phyloP scores from a whole-genome alignment of 2,797 vertebrate species.

The Pristis pectinata region DNA sequence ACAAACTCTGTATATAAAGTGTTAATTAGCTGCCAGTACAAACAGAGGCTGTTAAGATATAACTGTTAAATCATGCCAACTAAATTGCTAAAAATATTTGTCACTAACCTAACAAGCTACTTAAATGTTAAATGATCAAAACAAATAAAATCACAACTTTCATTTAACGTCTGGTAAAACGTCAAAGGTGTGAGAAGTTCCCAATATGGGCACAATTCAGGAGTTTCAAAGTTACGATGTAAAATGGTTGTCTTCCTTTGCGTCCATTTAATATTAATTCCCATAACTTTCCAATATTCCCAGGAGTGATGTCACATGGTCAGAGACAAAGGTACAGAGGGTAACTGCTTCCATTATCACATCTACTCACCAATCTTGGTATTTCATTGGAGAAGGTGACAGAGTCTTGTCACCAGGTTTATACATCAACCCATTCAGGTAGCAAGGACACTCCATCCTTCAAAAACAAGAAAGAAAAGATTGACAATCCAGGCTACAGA shows the following conservation, averaged over 20 bases:
- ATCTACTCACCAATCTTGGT: background rate
- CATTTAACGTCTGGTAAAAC: background rate
- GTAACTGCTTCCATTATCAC: background rate
- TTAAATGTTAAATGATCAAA: background rate
- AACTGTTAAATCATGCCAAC: background rate
- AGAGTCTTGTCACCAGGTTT: background rate
- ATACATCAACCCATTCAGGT: background rate
- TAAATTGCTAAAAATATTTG: background rate
- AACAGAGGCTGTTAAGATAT: background rate
- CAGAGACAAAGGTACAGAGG: background rate
- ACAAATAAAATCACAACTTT: background rate
- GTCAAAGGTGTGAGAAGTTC: background rate
- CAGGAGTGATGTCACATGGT: background rate
- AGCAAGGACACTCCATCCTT: slow-evolving; percentile 7
- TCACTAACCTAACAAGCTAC: background rate
- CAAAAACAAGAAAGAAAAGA: background rate
- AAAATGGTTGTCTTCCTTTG: background rate
- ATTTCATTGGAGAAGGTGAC: background rate
- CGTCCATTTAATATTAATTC: background rate
- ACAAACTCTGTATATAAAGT: background rate
- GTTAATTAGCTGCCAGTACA: background rate
- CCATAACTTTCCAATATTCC: background rate
- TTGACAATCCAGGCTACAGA: background rate
- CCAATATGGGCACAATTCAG: background rate
- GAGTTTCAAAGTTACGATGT: background rate